phyloP scores from a whole-genome alignment of 2,113 vertebrate species.

The Sminthopsis crassicaudata region DNA sequence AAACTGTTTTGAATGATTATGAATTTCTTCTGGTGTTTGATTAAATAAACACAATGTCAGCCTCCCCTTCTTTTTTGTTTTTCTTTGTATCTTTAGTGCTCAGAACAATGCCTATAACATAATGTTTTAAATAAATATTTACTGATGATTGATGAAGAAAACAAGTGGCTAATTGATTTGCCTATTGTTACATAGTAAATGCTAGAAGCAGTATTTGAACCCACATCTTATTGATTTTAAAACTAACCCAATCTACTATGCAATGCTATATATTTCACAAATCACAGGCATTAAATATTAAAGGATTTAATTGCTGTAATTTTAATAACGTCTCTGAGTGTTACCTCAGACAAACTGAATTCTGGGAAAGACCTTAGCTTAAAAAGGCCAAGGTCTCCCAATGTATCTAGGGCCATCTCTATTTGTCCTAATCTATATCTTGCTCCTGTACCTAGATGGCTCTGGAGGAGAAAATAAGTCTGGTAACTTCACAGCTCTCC shows the following conservation, averaged over 20 bases:
- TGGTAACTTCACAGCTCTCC: no score
- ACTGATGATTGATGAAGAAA: not conserved
- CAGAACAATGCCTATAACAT: not conserved
- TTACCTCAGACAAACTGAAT: no score
- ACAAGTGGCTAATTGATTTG: not conserved
- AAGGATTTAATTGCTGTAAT: not conserved
- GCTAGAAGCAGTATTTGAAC: not conserved
- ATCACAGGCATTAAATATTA: not conserved
- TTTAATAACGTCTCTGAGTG: not conserved
- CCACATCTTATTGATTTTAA: not conserved
- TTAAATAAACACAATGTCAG: no score
- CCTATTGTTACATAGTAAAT: not conserved
- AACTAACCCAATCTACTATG: not conserved
- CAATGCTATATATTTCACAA: no score
- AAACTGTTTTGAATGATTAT: not conserved
- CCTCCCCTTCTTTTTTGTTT: no score
- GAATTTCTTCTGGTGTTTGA: not conserved
- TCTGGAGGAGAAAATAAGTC: no score
- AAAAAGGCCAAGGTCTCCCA: no score
- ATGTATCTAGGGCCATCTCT: no score
- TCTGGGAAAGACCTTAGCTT: no score
- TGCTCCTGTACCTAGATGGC: no score
- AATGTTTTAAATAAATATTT: not conserved
- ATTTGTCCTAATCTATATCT: no score
- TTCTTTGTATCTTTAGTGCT: not conserved